phyloP scores from a whole-genome alignment of 2,888 invertebrate genomes.

The Dione vanillae region DNA sequence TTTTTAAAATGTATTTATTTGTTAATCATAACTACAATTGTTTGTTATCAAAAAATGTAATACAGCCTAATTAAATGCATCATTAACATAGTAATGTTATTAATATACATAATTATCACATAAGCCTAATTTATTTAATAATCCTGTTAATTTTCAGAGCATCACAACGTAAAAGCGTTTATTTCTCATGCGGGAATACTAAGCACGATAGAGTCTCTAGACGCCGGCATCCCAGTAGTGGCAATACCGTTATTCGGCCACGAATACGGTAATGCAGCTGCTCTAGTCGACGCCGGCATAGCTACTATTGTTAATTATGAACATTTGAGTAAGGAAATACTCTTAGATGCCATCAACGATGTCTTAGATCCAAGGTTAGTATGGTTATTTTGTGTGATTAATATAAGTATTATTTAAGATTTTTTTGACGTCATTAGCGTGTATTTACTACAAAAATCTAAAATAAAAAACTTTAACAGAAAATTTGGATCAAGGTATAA shows the following conservation, averaged over 20 bases:
- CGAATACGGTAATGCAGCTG: slow-evolving; percentile 87
- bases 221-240: slow-evolving; percentile 87
- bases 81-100: neutral
- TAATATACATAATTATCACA: neutral
- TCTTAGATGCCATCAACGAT: slow-evolving; percentile 83
- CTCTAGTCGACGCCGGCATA: slow-evolving; percentile 84
- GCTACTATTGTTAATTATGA: slow-evolving; percentile 84
- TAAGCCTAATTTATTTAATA: neutral
- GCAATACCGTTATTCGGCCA: slow-evolving; percentile 89
- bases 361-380: slow-evolving; percentile 84
- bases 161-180: slow-evolving; percentile 87
- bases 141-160: slow-evolving; percentile 74
- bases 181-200: slow-evolving; percentile 88
- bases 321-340: slow-evolving; percentile 81
- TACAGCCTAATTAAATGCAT: neutral
- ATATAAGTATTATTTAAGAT: neutral
- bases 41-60: neutral
- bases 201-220: slow-evolving; percentile 87
- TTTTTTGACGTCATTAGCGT: no score
- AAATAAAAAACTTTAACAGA: neutral
- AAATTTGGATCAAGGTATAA: slow-evolving; percentile 2
- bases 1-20: neutral
- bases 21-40: neutral
- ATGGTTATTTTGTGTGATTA: neutral
- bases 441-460: no score